phyloP scores from a whole-genome alignment of 2,797 vertebrate genomes.

The Acrossocheilus fasciatus region DNA sequence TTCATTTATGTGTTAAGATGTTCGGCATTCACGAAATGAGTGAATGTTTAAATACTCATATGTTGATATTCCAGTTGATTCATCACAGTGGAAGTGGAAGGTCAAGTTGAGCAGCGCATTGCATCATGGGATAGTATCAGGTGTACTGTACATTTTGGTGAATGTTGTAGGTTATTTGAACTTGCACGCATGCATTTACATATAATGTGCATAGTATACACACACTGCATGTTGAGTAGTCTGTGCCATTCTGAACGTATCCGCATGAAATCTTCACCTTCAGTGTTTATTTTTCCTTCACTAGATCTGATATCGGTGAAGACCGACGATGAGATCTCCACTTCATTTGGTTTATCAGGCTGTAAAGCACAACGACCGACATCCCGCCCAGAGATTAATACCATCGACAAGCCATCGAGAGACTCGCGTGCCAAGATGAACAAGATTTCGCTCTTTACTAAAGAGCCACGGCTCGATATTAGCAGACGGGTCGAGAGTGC shows the following conservation, averaged over 20 bases:
- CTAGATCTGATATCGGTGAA: neutral
- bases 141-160: neutral
- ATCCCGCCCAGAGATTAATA: constrained; percentile 4
- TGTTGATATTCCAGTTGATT: neutral
- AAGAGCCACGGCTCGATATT: constrained; percentile 41
- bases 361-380: neutral
- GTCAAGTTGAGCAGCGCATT: neutral
- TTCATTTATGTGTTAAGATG: too few species aligned
- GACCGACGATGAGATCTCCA: neutral
- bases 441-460: constrained; percentile 52
- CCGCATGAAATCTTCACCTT: neutral
- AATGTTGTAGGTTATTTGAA: neutral
- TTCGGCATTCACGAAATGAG: too few species aligned
- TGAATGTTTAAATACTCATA: too few species aligned
- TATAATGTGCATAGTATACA: neutral
- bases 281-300: neutral
- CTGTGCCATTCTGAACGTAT: neutral
- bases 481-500: constrained; percentile 30
- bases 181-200: neutral
- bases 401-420: constrained; percentile 11
- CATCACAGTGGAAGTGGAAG: neutral
- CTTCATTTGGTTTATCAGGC: neutral
- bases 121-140: neutral
- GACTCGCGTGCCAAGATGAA: constrained; percentile 29
- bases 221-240: neutral